Base-by-base conservation (phyloP, 2,888 invertebrate species). In the Himalopsyche japonica region DNA sequence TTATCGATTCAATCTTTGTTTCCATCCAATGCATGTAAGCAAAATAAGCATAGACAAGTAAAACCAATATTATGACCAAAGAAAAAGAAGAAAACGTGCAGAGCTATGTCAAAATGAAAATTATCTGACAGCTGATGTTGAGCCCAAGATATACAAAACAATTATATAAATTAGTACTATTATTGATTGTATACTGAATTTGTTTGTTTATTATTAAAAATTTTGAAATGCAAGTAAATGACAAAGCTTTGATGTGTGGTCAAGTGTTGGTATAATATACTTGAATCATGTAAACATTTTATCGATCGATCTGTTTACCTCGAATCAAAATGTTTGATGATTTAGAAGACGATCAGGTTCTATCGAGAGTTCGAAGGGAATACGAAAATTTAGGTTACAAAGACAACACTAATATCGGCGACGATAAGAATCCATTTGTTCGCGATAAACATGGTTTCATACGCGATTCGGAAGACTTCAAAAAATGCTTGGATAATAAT, bases 331-430 rank as follows among this genome's bases (percentile, higher is more conserved):
- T 57, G 57, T 57, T 57, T 20, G 57, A 57, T 24, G 57, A 57
- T 20, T 57, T 57, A 20, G 57, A 57, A 57, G 57, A 57, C 10
- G 57, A 57, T 20, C 57, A 57, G 20, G 20, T 57, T n/a, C 57
- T 57, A 20, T 57, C 57, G 57, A 20, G 57, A 15, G 82, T 84
- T 3, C 47, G 82, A n/a, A 79, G 82, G n/a, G 80, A 85, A 30
- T 85, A 85, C 48, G 80, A 82, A 47, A 85, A 85, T 7, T 34
- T 82, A 20, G 85, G 85, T 5, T 83, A 83, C 34, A 57, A 81
- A 0, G 76, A 57, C 20, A 80, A 85, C 48, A 76, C 76, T 5
- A 84, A 83, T 27, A 82, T 76, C 7, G 43, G 49, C 34, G 77
- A 47, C 27, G 12, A 82, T 43, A 79, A 82, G 6, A 79, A 86